Conservation (phyloP, 1,140 invertebrate species). For the Drosophila lowei region DNA sequence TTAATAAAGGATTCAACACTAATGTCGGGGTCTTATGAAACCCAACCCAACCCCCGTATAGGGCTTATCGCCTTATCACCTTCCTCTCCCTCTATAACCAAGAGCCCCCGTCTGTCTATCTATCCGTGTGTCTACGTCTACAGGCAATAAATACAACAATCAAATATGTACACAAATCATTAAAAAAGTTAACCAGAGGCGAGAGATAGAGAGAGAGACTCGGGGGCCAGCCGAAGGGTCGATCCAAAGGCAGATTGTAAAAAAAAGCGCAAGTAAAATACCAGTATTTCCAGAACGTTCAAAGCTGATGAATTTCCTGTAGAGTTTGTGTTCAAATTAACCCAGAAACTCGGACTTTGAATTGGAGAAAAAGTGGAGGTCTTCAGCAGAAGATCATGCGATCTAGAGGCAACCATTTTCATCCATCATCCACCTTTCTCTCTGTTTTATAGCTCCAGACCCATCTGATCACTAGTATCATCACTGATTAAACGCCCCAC, state of each 20-base stretch:
- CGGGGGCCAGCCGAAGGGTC: slow-evolving; percentile 25
- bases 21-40: slow-evolving; percentile 41
- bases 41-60: background rate
- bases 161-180: slow-evolving; percentile 48
- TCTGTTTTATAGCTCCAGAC: slow-evolving; percentile 9
- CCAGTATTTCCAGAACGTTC: slow-evolving; percentile 41
- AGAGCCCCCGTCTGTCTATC: background rate
- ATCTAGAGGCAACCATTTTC: no score
- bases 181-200: slow-evolving; percentile 32
- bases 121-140: slow-evolving; percentile 15
- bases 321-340: no score
- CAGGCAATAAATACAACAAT: slow-evolving; percentile 16
- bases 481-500: background rate
- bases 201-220: slow-evolving; percentile 14
- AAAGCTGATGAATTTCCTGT: background rate
- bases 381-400: no score
- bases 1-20: slow-evolving; percentile 1
- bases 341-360: no score
- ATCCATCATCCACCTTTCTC: slow-evolving; percentile 1
- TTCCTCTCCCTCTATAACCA: slow-evolving; percentile 1
- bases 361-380: no score
- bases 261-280: slow-evolving; percentile 65
- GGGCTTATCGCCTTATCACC: slow-evolving; percentile 43
- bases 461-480: no score
- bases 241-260: slow-evolving; percentile 27